Percentiles rank a stretch among this genome's conserved stretches.
Evolutionary conservation across 2,797 vertebrate genomes (phyloP).

Genomic region (Tapirus indicus): DNA sequence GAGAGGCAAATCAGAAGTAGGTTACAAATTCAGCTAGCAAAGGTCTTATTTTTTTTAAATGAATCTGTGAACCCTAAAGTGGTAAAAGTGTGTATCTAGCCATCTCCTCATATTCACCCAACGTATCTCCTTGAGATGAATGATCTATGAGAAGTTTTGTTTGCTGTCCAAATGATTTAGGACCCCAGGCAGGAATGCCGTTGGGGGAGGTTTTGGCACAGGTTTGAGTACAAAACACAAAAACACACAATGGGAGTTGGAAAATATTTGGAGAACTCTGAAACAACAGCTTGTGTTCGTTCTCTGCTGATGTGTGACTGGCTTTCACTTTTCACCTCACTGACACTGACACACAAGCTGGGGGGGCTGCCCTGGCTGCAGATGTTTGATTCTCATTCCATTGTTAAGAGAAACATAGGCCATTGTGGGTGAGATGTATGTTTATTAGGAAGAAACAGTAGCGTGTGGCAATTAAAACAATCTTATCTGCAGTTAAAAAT

Average conservation of each 20-base stretch:
- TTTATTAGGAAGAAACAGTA: conserved; percentile 39
- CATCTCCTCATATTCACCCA: conserved; percentile 66
- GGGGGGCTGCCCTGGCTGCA: fast-evolving
- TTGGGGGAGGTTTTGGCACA: conserved; percentile 82
- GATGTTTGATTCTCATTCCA: conserved; percentile 60
- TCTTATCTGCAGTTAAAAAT: conserved; percentile 16
- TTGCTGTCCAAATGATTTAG: conserved; percentile 74
- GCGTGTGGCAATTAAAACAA: background rate
- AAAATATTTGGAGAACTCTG: conserved; percentile 87
- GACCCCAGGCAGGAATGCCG: conserved; percentile 81
- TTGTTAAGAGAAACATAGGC: conserved; percentile 14
- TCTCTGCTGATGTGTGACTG: conserved; percentile 48
- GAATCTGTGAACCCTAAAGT: background rate
- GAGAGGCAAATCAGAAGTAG: conserved; percentile 18
- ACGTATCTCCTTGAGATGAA: conserved; percentile 76
- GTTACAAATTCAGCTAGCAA: conserved; percentile 49
- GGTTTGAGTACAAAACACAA: conserved; percentile 67
- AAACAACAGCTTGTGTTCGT: conserved; percentile 77
- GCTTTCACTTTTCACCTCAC: conserved; percentile 44
- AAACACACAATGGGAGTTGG: conserved; percentile 75
- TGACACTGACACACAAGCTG: background rate
- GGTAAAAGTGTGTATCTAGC: conserved; percentile 71
- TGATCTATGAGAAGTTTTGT: conserved; percentile 76
- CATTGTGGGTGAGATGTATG: background rate
- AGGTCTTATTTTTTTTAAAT: conserved; percentile 20